Evolutionary conservation across 2,113 vertebrate species (phyloP).

Genomic region (Prolemur simus): DNA sequence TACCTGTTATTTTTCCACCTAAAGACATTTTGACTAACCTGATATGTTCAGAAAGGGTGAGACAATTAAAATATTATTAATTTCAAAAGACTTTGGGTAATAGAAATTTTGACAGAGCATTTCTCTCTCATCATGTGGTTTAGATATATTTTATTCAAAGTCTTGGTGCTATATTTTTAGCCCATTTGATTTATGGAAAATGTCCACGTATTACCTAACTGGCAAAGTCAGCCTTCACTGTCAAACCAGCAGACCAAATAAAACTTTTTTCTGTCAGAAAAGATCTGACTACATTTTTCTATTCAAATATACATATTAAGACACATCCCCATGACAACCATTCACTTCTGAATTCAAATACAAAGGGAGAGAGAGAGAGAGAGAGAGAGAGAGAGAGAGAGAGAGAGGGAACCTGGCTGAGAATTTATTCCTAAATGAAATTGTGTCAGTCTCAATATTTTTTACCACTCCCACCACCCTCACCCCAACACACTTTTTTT

Average conservation of each 20-base stretch:
- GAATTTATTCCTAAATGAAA: conserved; percentile 23
- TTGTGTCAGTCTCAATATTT: background rate
- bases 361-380: background rate
- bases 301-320: conserved; percentile 51
- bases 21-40: background rate
- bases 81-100: conserved; percentile 11
- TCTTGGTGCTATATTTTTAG: conserved; percentile 22
- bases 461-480: background rate
- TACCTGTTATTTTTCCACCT: background rate
- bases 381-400: background rate
- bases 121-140: conserved; percentile 1
- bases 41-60: background rate
- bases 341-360: conserved; percentile 35
- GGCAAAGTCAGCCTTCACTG: background rate
- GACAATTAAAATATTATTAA: conserved; percentile 24
- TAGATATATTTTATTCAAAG: conserved; percentile 3
- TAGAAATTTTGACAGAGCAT: background rate
- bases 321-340: conserved; percentile 54
- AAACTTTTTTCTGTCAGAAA: background rate
- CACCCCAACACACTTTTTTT: background rate
- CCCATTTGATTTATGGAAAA: conserved; percentile 22
- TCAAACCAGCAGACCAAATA: background rate
- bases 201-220: background rate
- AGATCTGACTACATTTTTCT: conserved; percentile 37
- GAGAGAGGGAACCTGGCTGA: background rate